Evolutionary conservation across 2,113 vertebrate genomes (phyloP).

Genomic region (Heterochromis multidens): DNA sequence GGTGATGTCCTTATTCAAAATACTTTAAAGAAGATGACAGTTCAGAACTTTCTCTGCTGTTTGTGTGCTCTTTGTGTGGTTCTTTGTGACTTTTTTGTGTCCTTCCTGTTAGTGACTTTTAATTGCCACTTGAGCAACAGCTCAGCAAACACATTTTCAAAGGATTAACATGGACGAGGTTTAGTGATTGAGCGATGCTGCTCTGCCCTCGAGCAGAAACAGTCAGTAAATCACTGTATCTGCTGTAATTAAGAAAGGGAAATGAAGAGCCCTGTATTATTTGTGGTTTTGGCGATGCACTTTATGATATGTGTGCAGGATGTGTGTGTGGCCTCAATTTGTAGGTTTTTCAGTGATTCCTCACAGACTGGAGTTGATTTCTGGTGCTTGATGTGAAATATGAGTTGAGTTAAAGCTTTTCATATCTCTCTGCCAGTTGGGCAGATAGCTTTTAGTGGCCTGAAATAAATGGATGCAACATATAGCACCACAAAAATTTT

Average conservation of each 20-base stretch:
- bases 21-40: not conserved
- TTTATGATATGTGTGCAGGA: not conserved
- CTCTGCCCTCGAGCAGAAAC: not conserved
- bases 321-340: not conserved
- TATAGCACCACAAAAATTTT: not conserved
- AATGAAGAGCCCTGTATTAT: not conserved
- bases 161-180: not conserved
- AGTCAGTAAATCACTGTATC: not conserved
- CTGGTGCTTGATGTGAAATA: constrained; percentile 14
- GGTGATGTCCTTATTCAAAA: not conserved
- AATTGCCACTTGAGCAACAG: not conserved
- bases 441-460: constrained; percentile 19
- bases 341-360: not conserved
- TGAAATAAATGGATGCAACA: constrained; percentile 13
- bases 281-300: not conserved
- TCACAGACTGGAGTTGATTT: not conserved
- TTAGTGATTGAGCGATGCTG: not conserved
- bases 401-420: constrained; percentile 4
- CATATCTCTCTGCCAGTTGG: not conserved
- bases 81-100: not conserved
- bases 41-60: not conserved
- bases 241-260: constrained; percentile 4
- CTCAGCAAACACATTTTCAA: not conserved
- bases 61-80: not conserved
- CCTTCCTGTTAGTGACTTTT: not conserved